Evolutionary conservation across 2,888 invertebrate species (phyloP).

Genomic region (Leucania comma): DNA sequence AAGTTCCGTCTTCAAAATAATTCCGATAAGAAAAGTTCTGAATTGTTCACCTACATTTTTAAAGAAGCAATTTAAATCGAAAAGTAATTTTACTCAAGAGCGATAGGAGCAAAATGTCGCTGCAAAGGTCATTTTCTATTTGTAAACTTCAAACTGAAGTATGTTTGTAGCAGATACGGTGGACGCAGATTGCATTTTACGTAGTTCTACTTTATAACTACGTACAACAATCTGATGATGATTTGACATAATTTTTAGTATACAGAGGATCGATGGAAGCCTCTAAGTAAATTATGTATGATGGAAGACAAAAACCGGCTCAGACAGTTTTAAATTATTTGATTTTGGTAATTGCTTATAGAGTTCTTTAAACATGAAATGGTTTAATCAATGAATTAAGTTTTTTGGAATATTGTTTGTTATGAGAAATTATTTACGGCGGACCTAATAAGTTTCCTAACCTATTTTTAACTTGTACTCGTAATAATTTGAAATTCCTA

Average conservation of each 20-base stretch:
- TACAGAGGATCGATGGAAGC: not conserved
- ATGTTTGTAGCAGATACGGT: conserved; percentile 51
- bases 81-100: conserved; percentile 52
- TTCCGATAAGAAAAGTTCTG: conserved; percentile 1
- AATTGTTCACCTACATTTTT: conserved; percentile 25
- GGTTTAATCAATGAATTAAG: not conserved
- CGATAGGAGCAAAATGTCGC: conserved; percentile 62
- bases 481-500: not conserved
- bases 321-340: not conserved
- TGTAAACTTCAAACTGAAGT: conserved; percentile 59
- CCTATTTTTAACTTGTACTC: not conserved
- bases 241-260: conserved; percentile 8
- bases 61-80: conserved; percentile 34
- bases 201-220: conserved; percentile 14
- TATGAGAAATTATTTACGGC: not conserved
- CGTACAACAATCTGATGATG: not conserved
- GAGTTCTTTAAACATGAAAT: not conserved
- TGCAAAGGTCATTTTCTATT: conserved; percentile 67
- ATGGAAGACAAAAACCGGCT: not conserved
- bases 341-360: not conserved
- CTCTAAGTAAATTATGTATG: not conserved
- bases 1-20: not conserved
- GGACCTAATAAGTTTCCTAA: too few species aligned
- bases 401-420: not conserved
- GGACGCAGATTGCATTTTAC: conserved; percentile 40